Conservation (phyloP, 2,797 vertebrate genomes). For the Fringilla coelebs region DNA sequence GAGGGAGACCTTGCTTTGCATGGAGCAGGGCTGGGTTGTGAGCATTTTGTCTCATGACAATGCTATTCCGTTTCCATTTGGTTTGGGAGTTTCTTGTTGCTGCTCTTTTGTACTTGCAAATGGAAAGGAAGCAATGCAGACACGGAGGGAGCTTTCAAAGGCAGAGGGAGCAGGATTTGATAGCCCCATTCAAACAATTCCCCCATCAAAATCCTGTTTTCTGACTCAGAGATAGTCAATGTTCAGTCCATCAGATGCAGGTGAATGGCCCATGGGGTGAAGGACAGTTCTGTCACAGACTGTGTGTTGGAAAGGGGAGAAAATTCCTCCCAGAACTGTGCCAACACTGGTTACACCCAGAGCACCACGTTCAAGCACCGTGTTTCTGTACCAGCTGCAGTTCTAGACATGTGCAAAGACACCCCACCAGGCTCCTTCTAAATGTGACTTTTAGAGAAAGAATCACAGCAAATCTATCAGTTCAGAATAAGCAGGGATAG, state of each 20-base stretch:
- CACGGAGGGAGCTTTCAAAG: background rate
- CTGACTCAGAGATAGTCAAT: background rate
- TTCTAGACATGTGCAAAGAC: background rate
- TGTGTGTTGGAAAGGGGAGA: background rate
- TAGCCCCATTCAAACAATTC: background rate
- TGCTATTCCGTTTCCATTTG: background rate
- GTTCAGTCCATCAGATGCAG: background rate
- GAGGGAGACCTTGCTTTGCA: background rate
- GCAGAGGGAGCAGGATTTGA: background rate
- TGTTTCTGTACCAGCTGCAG: background rate
- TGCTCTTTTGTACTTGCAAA: background rate
- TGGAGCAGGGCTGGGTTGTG: accelerated
- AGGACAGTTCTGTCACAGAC: background rate
- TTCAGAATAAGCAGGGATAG: background rate
- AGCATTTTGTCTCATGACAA: background rate
- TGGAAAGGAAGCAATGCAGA: background rate
- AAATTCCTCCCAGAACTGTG: background rate
- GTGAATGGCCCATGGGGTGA: background rate
- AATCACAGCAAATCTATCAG: background rate
- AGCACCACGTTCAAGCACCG: accelerated
- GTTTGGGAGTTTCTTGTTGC: background rate
- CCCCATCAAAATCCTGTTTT: background rate
- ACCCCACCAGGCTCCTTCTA: background rate
- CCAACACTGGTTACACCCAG: background rate
- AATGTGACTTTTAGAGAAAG: background rate